Evolutionary conservation across 2,113 vertebrate species (phyloP).

Genomic region (Anas platyrhynchos): DNA sequence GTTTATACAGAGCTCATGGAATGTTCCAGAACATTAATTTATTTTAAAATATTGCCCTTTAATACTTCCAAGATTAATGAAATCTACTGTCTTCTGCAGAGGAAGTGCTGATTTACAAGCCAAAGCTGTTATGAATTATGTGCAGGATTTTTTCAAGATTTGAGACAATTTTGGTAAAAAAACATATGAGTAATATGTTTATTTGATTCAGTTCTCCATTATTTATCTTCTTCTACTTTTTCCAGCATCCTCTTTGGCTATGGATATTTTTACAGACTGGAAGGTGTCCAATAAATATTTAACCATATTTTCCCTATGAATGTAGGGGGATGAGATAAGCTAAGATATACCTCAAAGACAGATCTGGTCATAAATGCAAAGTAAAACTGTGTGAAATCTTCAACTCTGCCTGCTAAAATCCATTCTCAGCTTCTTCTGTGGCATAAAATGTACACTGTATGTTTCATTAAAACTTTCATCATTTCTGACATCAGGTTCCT

Average conservation of each 20-base stretch:
- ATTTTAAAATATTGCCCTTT: constrained; percentile 17
- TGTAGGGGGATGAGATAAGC: neutral
- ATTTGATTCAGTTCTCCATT: neutral
- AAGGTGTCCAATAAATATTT: neutral
- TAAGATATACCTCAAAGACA: neutral
- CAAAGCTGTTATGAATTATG: neutral
- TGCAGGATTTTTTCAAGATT: constrained; percentile 23
- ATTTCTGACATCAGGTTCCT: constrained; percentile 24
- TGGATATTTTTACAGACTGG: neutral
- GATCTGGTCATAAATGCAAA: neutral
- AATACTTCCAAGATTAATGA: constrained; percentile 39
- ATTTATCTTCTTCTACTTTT: neutral
- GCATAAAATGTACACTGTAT: neutral
- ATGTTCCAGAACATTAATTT: constrained; percentile 38
- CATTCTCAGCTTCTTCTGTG: neutral
- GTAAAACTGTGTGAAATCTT: neutral
- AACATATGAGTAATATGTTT: neutral
- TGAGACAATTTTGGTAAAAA: constrained; percentile 2
- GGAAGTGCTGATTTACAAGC: neutral
- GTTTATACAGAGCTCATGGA: neutral
- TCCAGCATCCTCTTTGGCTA: neutral
- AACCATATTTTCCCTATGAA: neutral
- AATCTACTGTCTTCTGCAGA: constrained; percentile 2
- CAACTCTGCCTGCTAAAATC: neutral
- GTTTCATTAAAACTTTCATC: constrained; percentile 35